phyloP scores from a whole-genome alignment of 2,888 invertebrate genomes.

The Apantesis nais region DNA sequence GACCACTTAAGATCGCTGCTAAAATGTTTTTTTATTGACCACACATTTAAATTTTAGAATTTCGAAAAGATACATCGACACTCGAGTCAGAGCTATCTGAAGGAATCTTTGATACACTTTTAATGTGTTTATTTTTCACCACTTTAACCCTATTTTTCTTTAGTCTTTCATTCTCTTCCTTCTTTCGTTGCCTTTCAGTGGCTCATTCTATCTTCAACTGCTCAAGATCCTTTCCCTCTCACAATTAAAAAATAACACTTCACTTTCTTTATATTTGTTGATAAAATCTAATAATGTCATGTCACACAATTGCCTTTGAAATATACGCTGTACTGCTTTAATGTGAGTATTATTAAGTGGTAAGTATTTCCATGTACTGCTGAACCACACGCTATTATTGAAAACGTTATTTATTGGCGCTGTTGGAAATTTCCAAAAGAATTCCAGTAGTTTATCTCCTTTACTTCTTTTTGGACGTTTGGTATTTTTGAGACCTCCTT shows the following conservation, averaged over 20 bases:
- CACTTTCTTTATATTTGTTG: not conserved
- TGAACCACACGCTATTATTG: not conserved
- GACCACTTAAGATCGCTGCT: too few relatives aligned
- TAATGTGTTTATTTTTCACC: slow-evolving; percentile 11
- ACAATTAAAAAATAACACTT: not conserved
- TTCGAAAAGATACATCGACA: slow-evolving; percentile 6
- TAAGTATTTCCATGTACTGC: not conserved
- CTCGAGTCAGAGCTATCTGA: slow-evolving; percentile 6
- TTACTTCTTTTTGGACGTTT: not conserved
- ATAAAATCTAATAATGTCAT: not conserved
- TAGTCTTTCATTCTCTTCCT: slow-evolving; percentile 11
- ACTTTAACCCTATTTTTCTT: slow-evolving; percentile 4
- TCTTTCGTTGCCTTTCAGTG: slow-evolving; percentile 9
- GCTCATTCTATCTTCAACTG: slow-evolving; percentile 8
- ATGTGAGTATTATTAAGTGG: not conserved
- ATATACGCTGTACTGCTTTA: not conserved
- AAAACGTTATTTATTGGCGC: too few relatives aligned
- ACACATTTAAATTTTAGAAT: too few relatives aligned
- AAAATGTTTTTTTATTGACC: too few relatives aligned
- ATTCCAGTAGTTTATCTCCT: slow-evolving; percentile 1
- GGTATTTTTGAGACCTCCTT: not conserved
- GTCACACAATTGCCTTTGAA: not conserved
- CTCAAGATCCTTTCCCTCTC: slow-evolving; percentile 7
- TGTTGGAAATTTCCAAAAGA: too few relatives aligned
- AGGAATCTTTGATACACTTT: slow-evolving; percentile 10